Evolutionary conservation across 2,888 invertebrate species (phyloP).

Genomic region (Acleris laterana): DNA sequence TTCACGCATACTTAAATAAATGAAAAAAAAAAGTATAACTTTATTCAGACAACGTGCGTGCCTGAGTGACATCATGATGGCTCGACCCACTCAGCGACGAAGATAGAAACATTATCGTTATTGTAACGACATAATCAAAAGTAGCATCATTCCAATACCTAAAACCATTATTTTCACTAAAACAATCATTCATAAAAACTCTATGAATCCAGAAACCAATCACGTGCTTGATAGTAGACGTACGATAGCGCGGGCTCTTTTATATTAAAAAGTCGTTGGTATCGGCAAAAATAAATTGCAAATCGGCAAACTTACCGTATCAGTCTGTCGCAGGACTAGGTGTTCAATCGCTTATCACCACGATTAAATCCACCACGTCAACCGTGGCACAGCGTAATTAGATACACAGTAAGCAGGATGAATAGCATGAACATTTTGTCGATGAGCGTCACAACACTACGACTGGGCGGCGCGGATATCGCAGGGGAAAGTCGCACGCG

Average conservation of each 20-base stretch:
- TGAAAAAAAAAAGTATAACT: background rate
- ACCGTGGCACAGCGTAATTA: constrained; percentile 76
- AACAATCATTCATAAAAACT: background rate
- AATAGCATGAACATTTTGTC: constrained; percentile 75
- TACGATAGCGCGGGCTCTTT: background rate
- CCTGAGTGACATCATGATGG: constrained; percentile 21
- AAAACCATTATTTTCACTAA: constrained; percentile 12
- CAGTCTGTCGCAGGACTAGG: constrained; percentile 37
- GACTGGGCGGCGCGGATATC: constrained; percentile 40
- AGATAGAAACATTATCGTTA: constrained; percentile 27
- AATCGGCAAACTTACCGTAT: constrained; percentile 16
- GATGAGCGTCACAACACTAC: constrained; percentile 49
- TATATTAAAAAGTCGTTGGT: background rate
- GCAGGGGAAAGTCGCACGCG: constrained; percentile 49
- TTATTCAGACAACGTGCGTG: constrained; percentile 20
- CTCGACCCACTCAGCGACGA: constrained; percentile 7
- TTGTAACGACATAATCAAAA: constrained; percentile 30
- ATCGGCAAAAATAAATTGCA: background rate
- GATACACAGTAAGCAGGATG: constrained; percentile 75
- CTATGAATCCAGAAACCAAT: background rate
- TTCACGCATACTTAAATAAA: too few relatives aligned
- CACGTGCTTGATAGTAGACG: too few relatives aligned
- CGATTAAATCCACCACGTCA: constrained; percentile 64
- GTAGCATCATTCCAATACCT: constrained; percentile 10
- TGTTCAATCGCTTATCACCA: constrained; percentile 47